Base-by-base conservation (phyloP, 2,888 invertebrate species). In the Trissoscelio sp. region DNA sequence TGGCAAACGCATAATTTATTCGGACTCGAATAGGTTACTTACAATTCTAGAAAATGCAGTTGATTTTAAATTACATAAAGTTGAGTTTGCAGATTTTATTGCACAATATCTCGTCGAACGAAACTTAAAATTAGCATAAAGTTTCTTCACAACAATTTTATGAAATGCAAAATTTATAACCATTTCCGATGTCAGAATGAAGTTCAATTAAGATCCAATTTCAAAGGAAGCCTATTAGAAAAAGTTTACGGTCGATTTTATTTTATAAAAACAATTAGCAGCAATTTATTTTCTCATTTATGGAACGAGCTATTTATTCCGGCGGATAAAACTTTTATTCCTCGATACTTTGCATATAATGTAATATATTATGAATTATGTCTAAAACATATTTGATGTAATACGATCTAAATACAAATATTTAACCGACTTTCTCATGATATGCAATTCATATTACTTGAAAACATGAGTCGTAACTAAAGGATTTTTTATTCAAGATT, bases 361-460 rank as follows among this genome's bases (percentile, higher is more conserved):
- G 46, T 57, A 57, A 69, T 31, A n/a, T 24, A 14, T 55, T 55
- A 69, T 34, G 55, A 69, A 31, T 57, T 57, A 46, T 22, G 46
- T 14, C 16, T 28, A 14, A 44, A 69, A 31, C 16, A 18, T 9
- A 24, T 28, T 44, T 55, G 55, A 69, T 44, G 69, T 69, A 69
- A 69, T 44, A 20, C 42, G 22, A 42, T 28, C 16, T n/a, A 39
- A 67, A 67, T 37, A 28, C 53, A 55, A 42, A 67, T 55, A 67
- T 67, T 67, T 55, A 39, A 18, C 42, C 28, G 42, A 53, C 42
- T 67, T 67, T 67, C 67, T 51, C 66, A n/a, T 39, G 14, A 64
- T 64, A 48, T 64, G 64, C 64, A 64, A 64, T 48, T 46, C 64
- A 22, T 34, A 48, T 64, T 44, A 28, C 22, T 12, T 7, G 3